These are phyloP conservation scores for Epinephelus cyanopodus DNA, from an alignment of 2,113 vertebrate genomes.

Conservation along the genomic window DNA sequence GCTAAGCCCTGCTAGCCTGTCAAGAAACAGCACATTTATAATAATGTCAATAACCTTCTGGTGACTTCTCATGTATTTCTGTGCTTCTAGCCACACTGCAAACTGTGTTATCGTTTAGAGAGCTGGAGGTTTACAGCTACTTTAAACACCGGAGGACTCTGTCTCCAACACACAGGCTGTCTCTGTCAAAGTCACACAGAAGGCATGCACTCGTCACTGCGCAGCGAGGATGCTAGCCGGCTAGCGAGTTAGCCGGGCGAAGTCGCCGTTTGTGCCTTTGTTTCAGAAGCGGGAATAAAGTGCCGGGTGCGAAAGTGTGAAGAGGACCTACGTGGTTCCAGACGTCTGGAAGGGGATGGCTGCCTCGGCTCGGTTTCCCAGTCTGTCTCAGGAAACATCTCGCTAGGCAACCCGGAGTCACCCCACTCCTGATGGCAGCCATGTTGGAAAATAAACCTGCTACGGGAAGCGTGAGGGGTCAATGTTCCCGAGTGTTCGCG, in stretches of 20 bases:
- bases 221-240: conserved; percentile 50
- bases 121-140: background rate
- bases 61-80: background rate
- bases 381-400: conserved; percentile 75
- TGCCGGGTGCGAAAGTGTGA: fast-evolving
- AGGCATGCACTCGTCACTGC: conserved; percentile 27
- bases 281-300: background rate
- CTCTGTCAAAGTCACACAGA: conserved; percentile 76
- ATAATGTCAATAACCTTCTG: background rate
- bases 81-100: background rate
- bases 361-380: conserved; percentile 44
- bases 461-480: conserved; percentile 67
- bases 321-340: conserved; percentile 70
- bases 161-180: background rate
- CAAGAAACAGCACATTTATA: background rate
- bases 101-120: fast-evolving
- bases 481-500: background rate
- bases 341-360: background rate
- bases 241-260: conserved; percentile 27
- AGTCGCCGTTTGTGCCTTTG: background rate
- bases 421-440: conserved; percentile 80
- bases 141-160: fast-evolving
- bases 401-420: conserved; percentile 70
- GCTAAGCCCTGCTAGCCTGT: background rate
- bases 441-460: conserved; percentile 54